Percentiles rank a stretch among this genome's conserved stretches.
These are phyloP conservation scores for Pissodes strobi DNA, from an alignment of 1,140 invertebrate genomes.

Conservation along the genomic window DNA sequence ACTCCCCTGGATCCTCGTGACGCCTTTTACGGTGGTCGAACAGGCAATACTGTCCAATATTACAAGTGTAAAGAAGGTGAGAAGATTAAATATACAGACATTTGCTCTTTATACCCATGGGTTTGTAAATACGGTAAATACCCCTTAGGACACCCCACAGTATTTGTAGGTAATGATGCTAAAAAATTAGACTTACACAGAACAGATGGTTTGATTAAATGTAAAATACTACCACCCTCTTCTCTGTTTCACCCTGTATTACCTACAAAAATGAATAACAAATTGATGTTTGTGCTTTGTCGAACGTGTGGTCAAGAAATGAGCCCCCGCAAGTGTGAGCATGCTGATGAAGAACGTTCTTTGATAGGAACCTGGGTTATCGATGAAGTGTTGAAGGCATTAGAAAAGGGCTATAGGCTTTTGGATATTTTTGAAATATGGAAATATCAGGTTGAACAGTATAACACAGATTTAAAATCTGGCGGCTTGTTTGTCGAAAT, in stretches of 20 bases:
- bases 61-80: too few species aligned
- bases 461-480: slow-evolving; percentile 1
- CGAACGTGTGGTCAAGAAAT: slow-evolving; percentile 37
- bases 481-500: slow-evolving; percentile 47
- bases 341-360: slow-evolving; percentile 45
- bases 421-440: slow-evolving; percentile 30
- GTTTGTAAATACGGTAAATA: too few species aligned
- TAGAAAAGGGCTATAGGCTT: slow-evolving; percentile 32
- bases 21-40: too few species aligned
- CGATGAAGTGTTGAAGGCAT: slow-evolving; percentile 53
- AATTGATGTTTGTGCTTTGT: slow-evolving; percentile 50
- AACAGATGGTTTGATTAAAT: slow-evolving; percentile 41
- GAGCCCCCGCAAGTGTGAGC: slow-evolving; percentile 31
- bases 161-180: too few species aligned
- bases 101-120: too few species aligned
- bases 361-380: slow-evolving; percentile 54
- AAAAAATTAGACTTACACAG: too few species aligned
- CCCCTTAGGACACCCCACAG: too few species aligned
- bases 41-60: too few species aligned
- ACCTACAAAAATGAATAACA: slow-evolving; percentile 41
- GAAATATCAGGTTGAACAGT: slow-evolving; percentile 24
- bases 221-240: slow-evolving; percentile 47
- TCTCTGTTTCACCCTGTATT: slow-evolving; percentile 50
- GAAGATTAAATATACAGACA: too few species aligned
- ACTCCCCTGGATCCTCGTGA: too few species aligned